Evolutionary conservation across 2,113 vertebrate species (phyloP).

Genomic region (Junco hyemalis): DNA sequence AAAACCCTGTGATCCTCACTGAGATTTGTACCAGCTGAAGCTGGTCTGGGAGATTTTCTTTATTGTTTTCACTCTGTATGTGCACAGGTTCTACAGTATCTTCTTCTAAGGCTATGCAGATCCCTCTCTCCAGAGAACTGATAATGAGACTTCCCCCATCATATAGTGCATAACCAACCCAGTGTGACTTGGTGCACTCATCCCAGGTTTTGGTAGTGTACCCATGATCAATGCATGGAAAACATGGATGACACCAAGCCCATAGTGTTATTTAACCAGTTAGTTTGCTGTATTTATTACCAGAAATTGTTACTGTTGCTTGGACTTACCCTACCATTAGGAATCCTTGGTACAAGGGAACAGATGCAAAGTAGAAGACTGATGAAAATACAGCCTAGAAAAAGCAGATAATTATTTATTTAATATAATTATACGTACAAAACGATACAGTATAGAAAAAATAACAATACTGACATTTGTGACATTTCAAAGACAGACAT

Average conservation of each 20-base stretch:
- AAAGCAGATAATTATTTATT: not conserved
- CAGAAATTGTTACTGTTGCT: not conserved
- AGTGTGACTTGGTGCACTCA: not conserved
- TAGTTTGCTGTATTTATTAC: not conserved
- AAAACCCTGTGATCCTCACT: not conserved
- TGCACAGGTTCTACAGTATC: not conserved
- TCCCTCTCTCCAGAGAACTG: not conserved
- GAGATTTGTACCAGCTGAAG: not conserved
- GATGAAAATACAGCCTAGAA: constrained; percentile 95
- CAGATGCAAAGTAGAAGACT: constrained; percentile 96
- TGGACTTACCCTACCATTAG: constrained; percentile 95
- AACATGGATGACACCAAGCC: not conserved
- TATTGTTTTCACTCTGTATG: rapidly evolving
- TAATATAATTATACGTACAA: not conserved
- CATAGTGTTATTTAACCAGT: not conserved
- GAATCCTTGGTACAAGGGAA: constrained; percentile 98
- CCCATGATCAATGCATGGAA: not conserved
- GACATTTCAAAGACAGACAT: not conserved
- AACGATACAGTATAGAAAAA: not conserved
- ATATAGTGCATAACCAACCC: not conserved
- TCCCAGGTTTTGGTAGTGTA: not conserved
- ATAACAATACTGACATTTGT: not conserved
- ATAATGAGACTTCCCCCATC: not conserved
- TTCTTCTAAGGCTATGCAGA: not conserved
- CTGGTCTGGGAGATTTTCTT: not conserved